Percentiles rank a stretch among this genome's conserved stretches.
Evolutionary conservation across 2,888 invertebrate species (phyloP).

Genomic region (Cephus pygmeus): DNA sequence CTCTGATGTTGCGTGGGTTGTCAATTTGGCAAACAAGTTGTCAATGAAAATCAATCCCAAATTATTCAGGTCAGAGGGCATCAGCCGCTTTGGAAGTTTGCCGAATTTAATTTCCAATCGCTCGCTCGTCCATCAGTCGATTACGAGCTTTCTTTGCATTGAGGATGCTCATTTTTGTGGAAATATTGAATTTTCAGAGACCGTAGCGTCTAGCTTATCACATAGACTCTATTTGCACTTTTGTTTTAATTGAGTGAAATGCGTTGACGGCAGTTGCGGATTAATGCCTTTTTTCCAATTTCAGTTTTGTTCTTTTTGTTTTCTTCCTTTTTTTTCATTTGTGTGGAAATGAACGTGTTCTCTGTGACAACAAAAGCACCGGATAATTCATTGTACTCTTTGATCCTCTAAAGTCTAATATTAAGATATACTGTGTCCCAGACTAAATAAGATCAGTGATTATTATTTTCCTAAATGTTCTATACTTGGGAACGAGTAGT

Average conservation of each 20-base stretch:
- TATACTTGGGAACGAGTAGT: neutral
- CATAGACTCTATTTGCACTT: neutral
- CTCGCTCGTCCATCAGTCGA: constrained; percentile 29
- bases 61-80: constrained; percentile 59
- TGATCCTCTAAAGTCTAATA: neutral
- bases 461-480: neutral
- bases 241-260: neutral
- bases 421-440: neutral
- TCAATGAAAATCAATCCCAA: constrained; percentile 62
- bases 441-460: neutral
- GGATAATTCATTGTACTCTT: neutral
- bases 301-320: neutral
- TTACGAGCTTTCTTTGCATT: neutral
- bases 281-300: neutral
- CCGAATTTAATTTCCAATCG: constrained; percentile 49
- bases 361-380: neutral
- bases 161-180: neutral
- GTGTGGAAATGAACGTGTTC: neutral
- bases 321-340: neutral
- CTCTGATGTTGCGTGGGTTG: constrained; percentile 25
- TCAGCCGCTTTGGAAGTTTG: constrained; percentile 57
- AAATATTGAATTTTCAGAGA: neutral
- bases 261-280: neutral
- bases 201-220: neutral
- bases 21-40: constrained; percentile 50